These are phyloP conservation scores for Flexamia atlantica DNA, from an alignment of 2,888 invertebrate genomes.

Conservation along the genomic window DNA sequence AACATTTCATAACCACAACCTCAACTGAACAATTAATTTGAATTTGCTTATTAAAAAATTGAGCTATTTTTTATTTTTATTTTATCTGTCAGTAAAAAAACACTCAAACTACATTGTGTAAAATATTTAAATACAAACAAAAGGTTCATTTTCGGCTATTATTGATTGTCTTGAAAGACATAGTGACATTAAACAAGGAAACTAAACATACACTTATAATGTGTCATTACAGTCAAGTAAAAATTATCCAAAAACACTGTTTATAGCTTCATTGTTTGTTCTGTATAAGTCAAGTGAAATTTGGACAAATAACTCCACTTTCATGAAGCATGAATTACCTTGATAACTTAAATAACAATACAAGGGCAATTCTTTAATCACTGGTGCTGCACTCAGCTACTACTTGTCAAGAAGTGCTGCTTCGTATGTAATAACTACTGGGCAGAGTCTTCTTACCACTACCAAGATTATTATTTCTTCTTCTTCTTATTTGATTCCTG, in stretches of 20 bases:
- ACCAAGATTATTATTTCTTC: slow-evolving; percentile 24
- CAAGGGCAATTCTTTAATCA: not conserved
- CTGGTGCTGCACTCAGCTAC: not conserved
- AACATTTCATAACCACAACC: slow-evolving; percentile 10
- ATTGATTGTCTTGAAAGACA: not conserved
- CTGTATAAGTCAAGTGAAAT: not conserved
- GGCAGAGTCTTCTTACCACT: not conserved
- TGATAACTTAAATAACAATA: not conserved
- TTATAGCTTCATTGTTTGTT: slow-evolving; percentile 1
- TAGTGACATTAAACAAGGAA: not conserved
- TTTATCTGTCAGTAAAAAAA: slow-evolving; percentile 20
- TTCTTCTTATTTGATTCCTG: slow-evolving; percentile 53
- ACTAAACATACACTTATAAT: not conserved
- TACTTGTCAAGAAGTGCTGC: not conserved
- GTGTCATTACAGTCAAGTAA: not conserved
- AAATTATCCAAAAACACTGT: not conserved
- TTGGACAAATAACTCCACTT: not conserved
- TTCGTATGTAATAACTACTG: not conserved
- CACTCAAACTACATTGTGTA: slow-evolving; percentile 26
- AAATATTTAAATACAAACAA: slow-evolving; percentile 7
- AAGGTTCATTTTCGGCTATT: not conserved
- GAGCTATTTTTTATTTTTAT: slow-evolving; percentile 14
- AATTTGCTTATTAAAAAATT: not conserved
- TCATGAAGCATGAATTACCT: not conserved
- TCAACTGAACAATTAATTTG: slow-evolving; percentile 13